phyloP scores from a whole-genome alignment of 2,888 invertebrate species.

The Mesodorylaimus sp. region DNA sequence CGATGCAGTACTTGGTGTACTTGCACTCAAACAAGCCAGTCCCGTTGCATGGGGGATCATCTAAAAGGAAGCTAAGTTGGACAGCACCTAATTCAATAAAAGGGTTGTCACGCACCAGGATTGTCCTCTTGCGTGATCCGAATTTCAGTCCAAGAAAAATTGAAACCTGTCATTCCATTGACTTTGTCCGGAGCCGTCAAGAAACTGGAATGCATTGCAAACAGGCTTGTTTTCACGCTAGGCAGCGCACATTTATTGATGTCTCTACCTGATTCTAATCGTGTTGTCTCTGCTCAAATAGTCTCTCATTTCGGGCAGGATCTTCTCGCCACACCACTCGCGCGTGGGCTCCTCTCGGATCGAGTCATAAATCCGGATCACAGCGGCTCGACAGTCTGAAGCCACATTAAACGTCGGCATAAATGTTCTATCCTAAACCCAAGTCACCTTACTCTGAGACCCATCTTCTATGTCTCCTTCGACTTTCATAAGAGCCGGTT shows the following conservation, averaged over 20 bases:
- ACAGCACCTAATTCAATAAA: neutral
- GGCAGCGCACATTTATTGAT: no score
- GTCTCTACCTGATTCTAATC: no score
- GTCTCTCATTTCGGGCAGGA: no score
- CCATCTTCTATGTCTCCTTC: conserved; percentile 47
- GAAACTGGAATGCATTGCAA: conserved; percentile 21
- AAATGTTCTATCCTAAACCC: no score
- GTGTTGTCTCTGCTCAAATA: no score
- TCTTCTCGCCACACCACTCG: no score
- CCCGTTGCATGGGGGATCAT: neutral
- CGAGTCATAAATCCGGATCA: neutral
- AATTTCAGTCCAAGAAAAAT: conserved; percentile 28
- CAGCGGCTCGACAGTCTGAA: no score
- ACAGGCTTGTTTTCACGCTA: no score
- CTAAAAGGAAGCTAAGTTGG: neutral
- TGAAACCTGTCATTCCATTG: conserved; percentile 26
- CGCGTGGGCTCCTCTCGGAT: no score
- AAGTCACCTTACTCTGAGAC: neutral
- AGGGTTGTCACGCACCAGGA: no score
- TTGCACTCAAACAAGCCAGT: conserved; percentile 44
- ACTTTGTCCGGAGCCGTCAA: conserved; percentile 26
- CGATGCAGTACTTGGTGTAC: conserved; percentile 57
- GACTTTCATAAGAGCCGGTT: conserved; percentile 73
- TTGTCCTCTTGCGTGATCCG: no score
- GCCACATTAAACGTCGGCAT: no score